These are phyloP conservation scores for Ceyx margarethae DNA, from an alignment of 2,113 vertebrate genomes.

Conservation along the genomic window DNA sequence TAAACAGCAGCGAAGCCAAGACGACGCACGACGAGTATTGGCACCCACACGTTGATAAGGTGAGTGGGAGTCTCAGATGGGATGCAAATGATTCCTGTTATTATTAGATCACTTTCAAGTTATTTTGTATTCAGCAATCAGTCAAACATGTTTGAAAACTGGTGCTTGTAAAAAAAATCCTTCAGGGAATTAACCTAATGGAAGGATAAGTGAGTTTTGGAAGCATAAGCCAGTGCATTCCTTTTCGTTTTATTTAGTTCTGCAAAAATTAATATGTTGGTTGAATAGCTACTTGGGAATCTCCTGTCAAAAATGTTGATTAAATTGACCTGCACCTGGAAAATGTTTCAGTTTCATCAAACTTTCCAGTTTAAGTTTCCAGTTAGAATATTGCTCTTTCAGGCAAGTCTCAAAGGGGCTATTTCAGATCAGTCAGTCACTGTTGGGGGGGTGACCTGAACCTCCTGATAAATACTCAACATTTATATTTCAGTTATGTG, in stretches of 20 bases:
- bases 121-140: not conserved
- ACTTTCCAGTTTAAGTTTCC: not conserved
- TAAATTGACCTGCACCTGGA: not conserved
- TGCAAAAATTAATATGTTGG: not conserved
- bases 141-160: not conserved
- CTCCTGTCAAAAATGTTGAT: not conserved
- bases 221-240: not conserved
- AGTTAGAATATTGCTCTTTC: not conserved
- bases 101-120: not conserved
- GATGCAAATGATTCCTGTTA: not conserved
- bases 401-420: not conserved
- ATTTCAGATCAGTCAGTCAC: not conserved
- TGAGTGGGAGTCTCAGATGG: conserved; percentile 31
- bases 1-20: conserved; percentile 87
- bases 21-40: conserved; percentile 95
- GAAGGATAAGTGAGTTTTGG: not conserved
- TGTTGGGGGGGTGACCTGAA: not conserved
- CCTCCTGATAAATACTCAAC: not conserved
- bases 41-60: conserved; percentile 96
- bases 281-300: not conserved
- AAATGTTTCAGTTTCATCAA: not conserved
- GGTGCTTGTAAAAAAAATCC: not conserved
- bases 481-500: not conserved
- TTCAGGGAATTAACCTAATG: not conserved
- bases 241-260: not conserved